Conservation (phyloP, 2,113 vertebrate species). For the Eulemur macaco region DNA sequence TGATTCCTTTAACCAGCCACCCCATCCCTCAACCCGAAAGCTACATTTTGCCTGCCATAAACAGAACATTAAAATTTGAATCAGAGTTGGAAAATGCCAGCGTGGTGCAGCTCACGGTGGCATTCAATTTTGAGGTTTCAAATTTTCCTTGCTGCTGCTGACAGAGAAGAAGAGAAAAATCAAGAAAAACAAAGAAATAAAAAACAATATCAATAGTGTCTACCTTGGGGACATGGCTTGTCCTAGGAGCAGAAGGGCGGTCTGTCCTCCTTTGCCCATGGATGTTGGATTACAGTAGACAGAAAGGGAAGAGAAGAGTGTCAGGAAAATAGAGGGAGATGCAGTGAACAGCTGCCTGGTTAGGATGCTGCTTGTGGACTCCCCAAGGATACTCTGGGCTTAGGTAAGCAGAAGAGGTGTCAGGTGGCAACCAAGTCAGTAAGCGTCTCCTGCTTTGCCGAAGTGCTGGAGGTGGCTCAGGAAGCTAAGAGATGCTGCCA, state of each 20-base stretch:
- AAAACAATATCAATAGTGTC: neutral
- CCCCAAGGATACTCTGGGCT: neutral
- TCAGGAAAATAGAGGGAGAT: neutral
- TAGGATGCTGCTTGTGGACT: neutral
- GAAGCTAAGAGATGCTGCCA: conserved; percentile 59
- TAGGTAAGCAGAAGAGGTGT: conserved; percentile 34
- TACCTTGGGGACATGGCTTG: neutral
- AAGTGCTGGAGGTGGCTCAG: conserved; percentile 15
- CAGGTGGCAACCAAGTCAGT: conserved; percentile 45
- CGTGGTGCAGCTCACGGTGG: neutral
- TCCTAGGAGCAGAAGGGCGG: neutral
- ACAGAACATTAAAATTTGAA: conserved; percentile 27
- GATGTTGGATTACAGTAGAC: neutral
- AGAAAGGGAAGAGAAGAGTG: neutral
- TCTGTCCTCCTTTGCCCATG: neutral
- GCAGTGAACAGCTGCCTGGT: conserved; percentile 29
- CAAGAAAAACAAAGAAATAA: neutral
- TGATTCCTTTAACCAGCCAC: conserved; percentile 13
- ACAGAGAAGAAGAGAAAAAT: neutral
- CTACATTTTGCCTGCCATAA: conserved; percentile 13
- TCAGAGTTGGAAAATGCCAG: neutral
- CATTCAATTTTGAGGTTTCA: neutral
- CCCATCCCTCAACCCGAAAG: neutral
- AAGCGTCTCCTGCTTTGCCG: neutral
- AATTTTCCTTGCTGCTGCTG: neutral